Evolutionary conservation across 2,888 invertebrate species (phyloP), one percentile per base, ranked within the genome.

Genomic region (Antheraea yamamai): DNA sequence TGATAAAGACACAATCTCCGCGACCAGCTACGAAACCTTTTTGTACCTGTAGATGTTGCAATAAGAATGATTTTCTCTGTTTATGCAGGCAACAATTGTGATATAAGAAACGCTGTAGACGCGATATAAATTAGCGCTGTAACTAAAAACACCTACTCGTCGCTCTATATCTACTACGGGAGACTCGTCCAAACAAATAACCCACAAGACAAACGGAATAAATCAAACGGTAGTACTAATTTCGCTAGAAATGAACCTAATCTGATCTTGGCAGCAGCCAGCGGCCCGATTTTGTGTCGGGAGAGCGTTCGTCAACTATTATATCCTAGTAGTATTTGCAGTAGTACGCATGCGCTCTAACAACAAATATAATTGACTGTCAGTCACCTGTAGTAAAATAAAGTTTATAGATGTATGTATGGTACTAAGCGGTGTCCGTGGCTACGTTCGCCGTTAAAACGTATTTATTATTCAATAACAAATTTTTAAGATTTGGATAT

Each of bases 241-340:
- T 4, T 55, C 86, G 85, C 86, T 83, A n/a, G 82, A 84, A 89
- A 88, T 87, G 77, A 85, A 85, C 87, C 88, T 91, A 91, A 91
- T 90, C 91, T 87, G 82, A 91, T 89, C 90, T 91, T 91, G 91
- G 91, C 91, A 91, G 82, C 76, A 78, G 68, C 23, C 52, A 61
- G 39, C 47, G 20, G 72, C 52, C 39, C 73, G 70, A n/a, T 47
- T 47, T 47, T 10, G 12, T 47, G 47, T 47, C 12, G 73, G 23
- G 47, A 61, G 71, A 23, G 70, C 35, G 71, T n/a, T 71, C 58
- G 35, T n/a, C n/a, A n/a, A 18, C 16, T 68, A 6, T 16, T 30
- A 35, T 35, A 16, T 16, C 1, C 4, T 58, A 20, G 20, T 58
- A 58, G 10, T 58, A n/a, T 20, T 7, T 6, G 0, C 20, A 23